Percentiles rank a stretch among this genome's conserved stretches.
These are phyloP conservation scores for Melinaea marsaeus DNA, from an alignment of 2,888 invertebrate genomes.

Conservation along the genomic window DNA sequence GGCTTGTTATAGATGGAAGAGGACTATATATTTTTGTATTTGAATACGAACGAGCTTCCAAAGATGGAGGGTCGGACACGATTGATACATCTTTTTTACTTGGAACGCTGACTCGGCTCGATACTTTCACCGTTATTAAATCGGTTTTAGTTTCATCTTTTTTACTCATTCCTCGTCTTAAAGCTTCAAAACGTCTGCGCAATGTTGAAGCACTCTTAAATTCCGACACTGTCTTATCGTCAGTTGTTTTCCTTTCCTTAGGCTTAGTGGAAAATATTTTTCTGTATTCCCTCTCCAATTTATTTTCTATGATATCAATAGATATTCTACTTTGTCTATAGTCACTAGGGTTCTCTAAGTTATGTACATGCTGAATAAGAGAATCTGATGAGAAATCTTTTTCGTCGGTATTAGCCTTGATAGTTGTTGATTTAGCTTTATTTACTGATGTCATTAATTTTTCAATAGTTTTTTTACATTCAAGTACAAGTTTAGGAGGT, in stretches of 20 bases:
- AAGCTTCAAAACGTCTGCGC: constrained; percentile 54
- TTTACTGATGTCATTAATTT: constrained; percentile 4
- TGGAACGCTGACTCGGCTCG: constrained; percentile 37
- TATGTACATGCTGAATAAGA: constrained; percentile 56
- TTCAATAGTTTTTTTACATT: constrained; percentile 11
- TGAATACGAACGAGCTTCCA: constrained; percentile 53
- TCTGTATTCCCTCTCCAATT: constrained; percentile 58
- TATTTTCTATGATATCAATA: constrained; percentile 55
- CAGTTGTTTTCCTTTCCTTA: constrained; percentile 40
- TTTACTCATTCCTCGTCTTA: constrained; percentile 48
- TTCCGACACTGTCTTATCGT: constrained; percentile 39
- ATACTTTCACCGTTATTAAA: constrained; percentile 32
- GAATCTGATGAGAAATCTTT: constrained; percentile 56
- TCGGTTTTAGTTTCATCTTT: constrained; percentile 48
- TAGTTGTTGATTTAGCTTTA: constrained; percentile 26
- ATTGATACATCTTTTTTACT: constrained; percentile 57
- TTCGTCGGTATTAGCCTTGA: constrained; percentile 29
- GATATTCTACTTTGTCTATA: constrained; percentile 42
- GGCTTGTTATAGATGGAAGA: constrained; percentile 23
- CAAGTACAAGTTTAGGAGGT: not conserved
- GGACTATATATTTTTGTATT: constrained; percentile 47
- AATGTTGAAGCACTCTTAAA: constrained; percentile 53
- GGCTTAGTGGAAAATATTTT: constrained; percentile 48
- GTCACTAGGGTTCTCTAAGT: constrained; percentile 53
- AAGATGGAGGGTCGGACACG: constrained; percentile 58